Conservation (phyloP, 2,113 vertebrate genomes). For the Tapirus terrestris region DNA sequence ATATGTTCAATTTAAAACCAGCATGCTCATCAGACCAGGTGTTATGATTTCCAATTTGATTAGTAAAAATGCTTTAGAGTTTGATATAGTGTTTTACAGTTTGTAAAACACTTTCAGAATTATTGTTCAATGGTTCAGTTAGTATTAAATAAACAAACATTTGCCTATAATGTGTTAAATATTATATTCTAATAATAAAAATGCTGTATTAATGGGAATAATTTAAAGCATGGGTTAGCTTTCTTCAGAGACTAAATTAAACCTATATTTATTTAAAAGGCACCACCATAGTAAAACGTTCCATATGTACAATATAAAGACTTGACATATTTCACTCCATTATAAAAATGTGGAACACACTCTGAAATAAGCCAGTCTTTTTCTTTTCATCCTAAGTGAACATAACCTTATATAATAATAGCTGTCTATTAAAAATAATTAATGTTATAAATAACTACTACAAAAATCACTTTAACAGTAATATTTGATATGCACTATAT, state of each 20-base stretch:
- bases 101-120: conserved; percentile 4
- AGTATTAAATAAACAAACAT: conserved; percentile 16
- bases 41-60: conserved; percentile 53
- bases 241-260: not conserved
- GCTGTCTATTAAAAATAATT: not conserved
- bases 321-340: not conserved
- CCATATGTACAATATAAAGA: not conserved
- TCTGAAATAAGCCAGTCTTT: not conserved
- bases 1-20: conserved; percentile 63
- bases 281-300: not conserved
- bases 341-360: not conserved
- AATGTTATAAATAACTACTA: not conserved
- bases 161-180: conserved; percentile 4
- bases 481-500: not conserved
- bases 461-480: not conserved
- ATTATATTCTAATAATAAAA: conserved; percentile 23
- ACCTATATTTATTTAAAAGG: not conserved
- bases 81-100: conserved; percentile 16
- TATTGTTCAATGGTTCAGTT: not conserved
- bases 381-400: not conserved
- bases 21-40: conserved; percentile 43
- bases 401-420: not conserved
- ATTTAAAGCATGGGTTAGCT: not conserved
- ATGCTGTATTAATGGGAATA: not conserved
- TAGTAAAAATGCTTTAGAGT: conserved; percentile 54